Evolutionary conservation across 2,888 invertebrate genomes (phyloP).

Genomic region (Smittia sp.): DNA sequence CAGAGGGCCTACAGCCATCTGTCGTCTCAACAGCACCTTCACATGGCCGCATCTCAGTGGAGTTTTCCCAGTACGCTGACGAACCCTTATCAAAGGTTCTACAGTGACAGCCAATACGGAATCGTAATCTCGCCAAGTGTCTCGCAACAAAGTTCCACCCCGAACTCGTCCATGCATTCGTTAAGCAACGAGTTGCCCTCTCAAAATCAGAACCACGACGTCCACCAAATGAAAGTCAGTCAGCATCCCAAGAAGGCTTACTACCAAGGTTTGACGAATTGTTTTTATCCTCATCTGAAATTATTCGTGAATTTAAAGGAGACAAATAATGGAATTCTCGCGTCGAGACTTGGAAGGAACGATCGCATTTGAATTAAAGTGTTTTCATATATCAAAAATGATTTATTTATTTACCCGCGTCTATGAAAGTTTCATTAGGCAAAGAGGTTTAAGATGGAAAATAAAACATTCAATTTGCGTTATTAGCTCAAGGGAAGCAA

Average conservation of each 20-base stretch:
- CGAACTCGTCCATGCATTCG: background rate
- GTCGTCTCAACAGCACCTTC: background rate
- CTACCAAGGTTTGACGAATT: constrained; percentile 40
- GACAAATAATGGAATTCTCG: no score
- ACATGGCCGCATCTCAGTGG: constrained; percentile 19
- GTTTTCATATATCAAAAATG: background rate
- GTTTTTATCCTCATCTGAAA: no score
- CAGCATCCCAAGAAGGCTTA: constrained; percentile 29
- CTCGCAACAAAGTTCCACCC: constrained; percentile 9
- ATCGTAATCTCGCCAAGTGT: constrained; percentile 22
- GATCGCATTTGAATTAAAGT: background rate
- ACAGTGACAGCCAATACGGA: constrained; percentile 49
- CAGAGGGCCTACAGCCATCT: background rate
- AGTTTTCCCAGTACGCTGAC: background rate
- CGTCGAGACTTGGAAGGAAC: no score
- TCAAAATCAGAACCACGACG: background rate
- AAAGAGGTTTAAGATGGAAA: background rate
- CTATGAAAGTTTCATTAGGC: background rate
- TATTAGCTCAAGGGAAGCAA: background rate
- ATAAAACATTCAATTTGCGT: constrained; percentile 14
- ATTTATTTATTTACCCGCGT: background rate
- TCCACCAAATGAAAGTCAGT: constrained; percentile 26
- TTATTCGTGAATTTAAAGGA: no score
- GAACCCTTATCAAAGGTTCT: constrained; percentile 49
- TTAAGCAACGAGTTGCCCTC: background rate